A percentile compares a stretch with the other conserved stretches of the same genome.
Evolutionary conservation across 2,888 invertebrate species (phyloP).

Genomic region (Sphaerophoria rueppellii): DNA sequence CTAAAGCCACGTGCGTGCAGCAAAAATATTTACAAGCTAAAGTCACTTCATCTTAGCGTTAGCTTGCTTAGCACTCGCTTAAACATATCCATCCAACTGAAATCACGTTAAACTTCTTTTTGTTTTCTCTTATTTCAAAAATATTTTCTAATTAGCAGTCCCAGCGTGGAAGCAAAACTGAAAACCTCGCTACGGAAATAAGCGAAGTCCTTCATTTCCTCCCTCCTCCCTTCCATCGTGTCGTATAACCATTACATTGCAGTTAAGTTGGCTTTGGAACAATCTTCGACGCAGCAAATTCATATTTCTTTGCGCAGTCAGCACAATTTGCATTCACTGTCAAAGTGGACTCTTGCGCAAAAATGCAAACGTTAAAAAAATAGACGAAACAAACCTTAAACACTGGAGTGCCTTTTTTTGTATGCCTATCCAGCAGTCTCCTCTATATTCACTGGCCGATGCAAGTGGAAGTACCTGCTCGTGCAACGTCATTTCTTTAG

Average conservation of each 20-base stretch:
- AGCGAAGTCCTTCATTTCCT: conserved; percentile 31
- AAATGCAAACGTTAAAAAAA: conserved; percentile 37
- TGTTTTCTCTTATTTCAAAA: conserved; percentile 53
- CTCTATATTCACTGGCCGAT: too few relatives aligned
- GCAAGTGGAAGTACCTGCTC: background rate
- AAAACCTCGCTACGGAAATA: conserved; percentile 26
- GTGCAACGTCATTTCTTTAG: conserved; percentile 31
- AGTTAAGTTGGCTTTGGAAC: conserved; percentile 2
- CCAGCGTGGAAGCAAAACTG: conserved; percentile 26
- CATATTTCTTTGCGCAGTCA: conserved; percentile 40
- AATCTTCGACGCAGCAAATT: conserved; percentile 30
- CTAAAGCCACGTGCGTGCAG: conserved; percentile 40
- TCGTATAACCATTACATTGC: background rate
- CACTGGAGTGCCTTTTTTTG: conserved; percentile 7
- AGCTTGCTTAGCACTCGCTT: background rate
- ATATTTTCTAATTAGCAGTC: conserved; percentile 64
- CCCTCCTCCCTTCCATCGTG: background rate
- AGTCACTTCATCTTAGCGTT: conserved; percentile 37
- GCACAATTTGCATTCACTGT: conserved; percentile 54
- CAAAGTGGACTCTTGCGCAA: conserved; percentile 49
- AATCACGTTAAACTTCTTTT: conserved; percentile 50
- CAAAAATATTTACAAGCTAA: conserved; percentile 26
- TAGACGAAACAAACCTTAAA: conserved; percentile 28
- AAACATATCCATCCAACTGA: conserved; percentile 26
- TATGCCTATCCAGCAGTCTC: too few relatives aligned